phyloP scores from a whole-genome alignment of 2,113 vertebrate genomes.

The Boleophthalmus pectinirostris region DNA sequence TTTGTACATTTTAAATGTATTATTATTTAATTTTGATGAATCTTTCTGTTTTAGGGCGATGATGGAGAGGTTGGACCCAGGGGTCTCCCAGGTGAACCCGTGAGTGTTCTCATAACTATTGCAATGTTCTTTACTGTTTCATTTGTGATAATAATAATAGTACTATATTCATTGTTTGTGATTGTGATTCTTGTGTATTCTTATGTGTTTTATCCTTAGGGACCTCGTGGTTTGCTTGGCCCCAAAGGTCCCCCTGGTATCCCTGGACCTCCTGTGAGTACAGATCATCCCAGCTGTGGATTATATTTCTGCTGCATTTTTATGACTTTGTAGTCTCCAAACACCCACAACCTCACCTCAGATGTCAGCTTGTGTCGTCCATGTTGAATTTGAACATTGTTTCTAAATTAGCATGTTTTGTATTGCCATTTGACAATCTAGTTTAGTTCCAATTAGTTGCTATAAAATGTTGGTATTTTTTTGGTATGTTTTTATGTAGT shows the following conservation, averaged over 20 bases:
- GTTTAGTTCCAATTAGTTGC: neutral
- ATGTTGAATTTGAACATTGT: neutral
- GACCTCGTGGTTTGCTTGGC: conserved; percentile 91
- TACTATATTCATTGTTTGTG: neutral
- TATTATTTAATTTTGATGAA: neutral
- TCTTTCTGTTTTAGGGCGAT: conserved; percentile 83
- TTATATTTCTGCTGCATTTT: conserved; percentile 20
- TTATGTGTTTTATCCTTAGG: conserved; percentile 72
- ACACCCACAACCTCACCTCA: conserved; percentile 1
- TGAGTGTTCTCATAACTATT: conserved; percentile 78
- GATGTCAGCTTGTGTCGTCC: neutral
- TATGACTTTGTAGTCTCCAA: conserved; percentile 9
- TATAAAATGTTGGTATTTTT: conserved; percentile 7
- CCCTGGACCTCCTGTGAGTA: conserved; percentile 91
- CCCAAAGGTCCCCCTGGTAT: conserved; percentile 91
- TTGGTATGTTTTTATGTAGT: neutral
- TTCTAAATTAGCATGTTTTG: conserved; percentile 12
- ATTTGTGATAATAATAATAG: neutral
- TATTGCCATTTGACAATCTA: neutral
- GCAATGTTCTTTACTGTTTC: conserved; percentile 4
- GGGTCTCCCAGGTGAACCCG: conserved; percentile 94
- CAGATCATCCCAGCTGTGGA: neutral
- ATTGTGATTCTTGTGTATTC: conserved; percentile 14
- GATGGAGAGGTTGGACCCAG: conserved; percentile 94
- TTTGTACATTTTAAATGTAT: neutral